Conservation (phyloP, 2,113 vertebrate genomes). For the Malurus melanocephalus region DNA sequence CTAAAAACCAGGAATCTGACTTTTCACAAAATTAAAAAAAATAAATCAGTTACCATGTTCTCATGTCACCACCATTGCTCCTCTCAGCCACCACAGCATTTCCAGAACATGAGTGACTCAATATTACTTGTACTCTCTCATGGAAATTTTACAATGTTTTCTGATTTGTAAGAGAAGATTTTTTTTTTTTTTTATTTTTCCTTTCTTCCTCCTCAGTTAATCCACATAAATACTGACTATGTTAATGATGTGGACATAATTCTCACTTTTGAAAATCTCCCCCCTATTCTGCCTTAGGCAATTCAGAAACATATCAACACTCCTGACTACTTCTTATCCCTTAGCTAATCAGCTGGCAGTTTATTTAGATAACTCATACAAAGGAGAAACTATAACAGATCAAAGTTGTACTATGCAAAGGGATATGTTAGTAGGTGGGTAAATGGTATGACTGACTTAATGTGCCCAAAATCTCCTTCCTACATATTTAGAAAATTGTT, state of each 20-base stretch:
- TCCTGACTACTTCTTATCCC: not conserved
- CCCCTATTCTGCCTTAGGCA: not conserved
- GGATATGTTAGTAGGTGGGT: not conserved
- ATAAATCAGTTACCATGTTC: not conserved
- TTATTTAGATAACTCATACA: not conserved
- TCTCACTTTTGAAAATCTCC: not conserved
- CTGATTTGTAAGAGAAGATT: not conserved
- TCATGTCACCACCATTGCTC: not conserved
- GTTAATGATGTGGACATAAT: not conserved
- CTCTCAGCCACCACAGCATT: not conserved
- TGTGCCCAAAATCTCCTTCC: not conserved
- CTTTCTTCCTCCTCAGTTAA: not conserved
- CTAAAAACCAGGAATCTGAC: not conserved
- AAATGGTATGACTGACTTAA: not conserved
- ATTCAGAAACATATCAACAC: not conserved
- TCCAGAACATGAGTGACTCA: not conserved
- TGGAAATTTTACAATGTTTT: not conserved
- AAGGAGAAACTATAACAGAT: not conserved
- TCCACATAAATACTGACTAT: not conserved
- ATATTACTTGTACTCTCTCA: not conserved
- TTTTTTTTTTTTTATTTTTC: not conserved
- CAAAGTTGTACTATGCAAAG: not conserved
- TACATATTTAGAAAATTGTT: not conserved
- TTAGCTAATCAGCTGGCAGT: not conserved
- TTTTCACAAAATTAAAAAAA: not conserved